phyloP scores from a whole-genome alignment of 2,113 vertebrate genomes.

The Mesoclemmys tuberculata region DNA sequence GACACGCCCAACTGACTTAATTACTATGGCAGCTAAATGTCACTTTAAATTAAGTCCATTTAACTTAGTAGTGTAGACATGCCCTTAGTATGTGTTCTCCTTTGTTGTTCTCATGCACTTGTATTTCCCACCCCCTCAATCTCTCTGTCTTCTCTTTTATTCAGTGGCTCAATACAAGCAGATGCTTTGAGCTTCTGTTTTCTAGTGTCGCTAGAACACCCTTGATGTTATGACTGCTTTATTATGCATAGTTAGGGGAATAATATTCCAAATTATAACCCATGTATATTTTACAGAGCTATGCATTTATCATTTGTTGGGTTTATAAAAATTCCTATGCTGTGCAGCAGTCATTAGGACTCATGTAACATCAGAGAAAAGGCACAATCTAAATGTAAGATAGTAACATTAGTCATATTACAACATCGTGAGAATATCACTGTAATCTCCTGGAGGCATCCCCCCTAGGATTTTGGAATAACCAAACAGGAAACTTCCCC shows the following conservation, averaged over 20 bases:
- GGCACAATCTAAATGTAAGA: slow-evolving; percentile 47
- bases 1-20: too few species aligned
- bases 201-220: background rate
- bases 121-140: background rate
- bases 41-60: too few species aligned
- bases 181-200: background rate
- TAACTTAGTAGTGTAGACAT: too few species aligned
- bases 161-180: background rate
- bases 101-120: background rate
- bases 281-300: background rate
- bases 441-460: slow-evolving; percentile 23
- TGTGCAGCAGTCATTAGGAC: background rate
- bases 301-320: background rate
- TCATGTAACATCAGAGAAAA: background rate
- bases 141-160: background rate
- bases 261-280: background rate
- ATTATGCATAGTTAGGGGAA: background rate
- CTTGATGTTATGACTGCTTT: slow-evolving; percentile 8
- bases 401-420: background rate
- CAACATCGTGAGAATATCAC: slow-evolving; percentile 11
- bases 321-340: background rate
- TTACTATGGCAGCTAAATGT: too few species aligned
- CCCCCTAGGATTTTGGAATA: slow-evolving; percentile 25
- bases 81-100: background rate
- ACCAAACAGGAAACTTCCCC: background rate